Percentiles rank a stretch among this genome's conserved stretches.
These are phyloP conservation scores for Cartodere bifasciata DNA, from an alignment of 2,888 invertebrate genomes.

Conservation along the genomic window DNA sequence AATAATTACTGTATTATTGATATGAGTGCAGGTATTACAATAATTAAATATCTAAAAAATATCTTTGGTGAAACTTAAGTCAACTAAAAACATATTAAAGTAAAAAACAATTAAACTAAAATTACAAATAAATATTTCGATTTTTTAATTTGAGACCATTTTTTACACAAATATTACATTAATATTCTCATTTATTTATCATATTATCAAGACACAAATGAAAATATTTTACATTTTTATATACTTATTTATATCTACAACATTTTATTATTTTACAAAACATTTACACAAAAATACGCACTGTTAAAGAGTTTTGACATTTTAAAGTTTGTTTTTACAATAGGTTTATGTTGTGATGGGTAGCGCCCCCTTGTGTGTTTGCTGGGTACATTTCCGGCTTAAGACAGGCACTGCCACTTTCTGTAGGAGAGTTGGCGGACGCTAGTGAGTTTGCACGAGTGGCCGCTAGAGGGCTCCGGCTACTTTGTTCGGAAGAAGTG, in stretches of 20 bases:
- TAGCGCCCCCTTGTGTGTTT: too few species aligned
- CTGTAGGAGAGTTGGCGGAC: constrained; percentile 55
- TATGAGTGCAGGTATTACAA: too few species aligned
- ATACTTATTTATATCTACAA: too few species aligned
- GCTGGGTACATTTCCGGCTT: constrained; percentile 50
- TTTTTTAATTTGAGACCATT: constrained; percentile 31
- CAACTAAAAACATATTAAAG: constrained; percentile 28
- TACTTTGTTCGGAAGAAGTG: constrained; percentile 39
- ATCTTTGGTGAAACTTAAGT: constrained; percentile 36
- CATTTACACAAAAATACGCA: too few species aligned
- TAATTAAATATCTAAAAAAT: constrained; percentile 28
- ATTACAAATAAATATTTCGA: constrained; percentile 29
- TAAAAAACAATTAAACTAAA: constrained; percentile 27
- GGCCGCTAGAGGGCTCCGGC: constrained; percentile 56
- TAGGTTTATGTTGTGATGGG: too few species aligned
- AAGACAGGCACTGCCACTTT: constrained; percentile 52
- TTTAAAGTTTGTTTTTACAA: too few species aligned
- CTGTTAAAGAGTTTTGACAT: too few species aligned
- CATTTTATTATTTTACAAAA: too few species aligned
- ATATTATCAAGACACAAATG: constrained; percentile 1
- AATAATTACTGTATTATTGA: too few species aligned
- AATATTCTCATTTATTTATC: constrained; percentile 9
- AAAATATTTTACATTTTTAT: too few species aligned
- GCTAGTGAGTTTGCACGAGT: constrained; percentile 58
- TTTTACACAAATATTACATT: constrained; percentile 13